Percentiles rank a stretch among this genome's conserved stretches.
Evolutionary conservation across 2,888 invertebrate genomes (phyloP).

Genomic region (Oscheius sp.): DNA sequence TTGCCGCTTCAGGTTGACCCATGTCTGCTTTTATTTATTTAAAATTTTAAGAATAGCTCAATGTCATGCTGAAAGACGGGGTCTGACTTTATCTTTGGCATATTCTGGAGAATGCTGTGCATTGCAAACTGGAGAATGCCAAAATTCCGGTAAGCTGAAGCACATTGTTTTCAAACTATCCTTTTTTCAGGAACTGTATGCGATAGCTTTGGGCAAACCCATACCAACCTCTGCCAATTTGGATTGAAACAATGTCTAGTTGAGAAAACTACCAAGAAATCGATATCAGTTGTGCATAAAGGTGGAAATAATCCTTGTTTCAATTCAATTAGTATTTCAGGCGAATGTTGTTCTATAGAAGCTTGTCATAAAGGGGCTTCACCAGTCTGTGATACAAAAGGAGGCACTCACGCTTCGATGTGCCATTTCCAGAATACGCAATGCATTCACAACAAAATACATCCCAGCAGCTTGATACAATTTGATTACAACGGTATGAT

Average conservation of each 20-base stretch:
- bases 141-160: conserved; percentile 13
- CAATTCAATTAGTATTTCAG: conserved; percentile 35
- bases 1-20: conserved; percentile 47
- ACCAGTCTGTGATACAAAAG: conserved; percentile 63
- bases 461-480: conserved; percentile 44
- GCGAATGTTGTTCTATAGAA: conserved; percentile 62
- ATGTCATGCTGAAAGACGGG: conserved; percentile 60
- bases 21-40: too few species aligned
- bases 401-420: conserved; percentile 58
- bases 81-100: conserved; percentile 46
- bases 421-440: conserved; percentile 68
- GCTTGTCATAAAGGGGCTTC: conserved; percentile 54
- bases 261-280: conserved; percentile 46
- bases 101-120: conserved; percentile 62
- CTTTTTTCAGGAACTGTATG: conserved; percentile 51
- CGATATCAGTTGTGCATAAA: conserved; percentile 56
- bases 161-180: neutral
- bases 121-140: conserved; percentile 49
- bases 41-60: conserved; percentile 54
- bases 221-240: conserved; percentile 61
- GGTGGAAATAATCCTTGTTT: conserved; percentile 38
- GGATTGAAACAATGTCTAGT: conserved; percentile 63
- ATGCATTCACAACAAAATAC: conserved; percentile 66
- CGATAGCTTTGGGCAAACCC: conserved; percentile 61
- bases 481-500: conserved; percentile 54